phyloP scores from a whole-genome alignment of 2,888 invertebrate genomes.

The Antheraea assamensis region DNA sequence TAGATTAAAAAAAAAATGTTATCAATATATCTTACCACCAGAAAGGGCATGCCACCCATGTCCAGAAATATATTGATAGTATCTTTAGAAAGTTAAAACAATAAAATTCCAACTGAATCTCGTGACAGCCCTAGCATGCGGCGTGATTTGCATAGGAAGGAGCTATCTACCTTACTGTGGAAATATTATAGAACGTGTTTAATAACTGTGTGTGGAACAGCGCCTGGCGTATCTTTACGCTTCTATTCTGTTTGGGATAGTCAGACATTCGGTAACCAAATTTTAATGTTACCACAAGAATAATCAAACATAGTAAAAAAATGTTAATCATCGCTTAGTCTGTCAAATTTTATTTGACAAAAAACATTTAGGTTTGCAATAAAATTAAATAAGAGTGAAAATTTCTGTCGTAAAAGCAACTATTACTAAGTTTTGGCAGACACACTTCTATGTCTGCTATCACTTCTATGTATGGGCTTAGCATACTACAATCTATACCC shows the following conservation, averaged over 20 bases:
- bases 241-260: not conserved
- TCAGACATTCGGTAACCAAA: not conserved
- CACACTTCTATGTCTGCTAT: too few relatives aligned
- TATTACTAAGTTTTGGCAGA: too few relatives aligned
- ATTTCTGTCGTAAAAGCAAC: too few relatives aligned
- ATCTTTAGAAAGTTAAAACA: not conserved
- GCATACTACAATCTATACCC: too few relatives aligned
- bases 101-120: not conserved
- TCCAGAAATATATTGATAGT: not conserved
- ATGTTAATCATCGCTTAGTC: not conserved
- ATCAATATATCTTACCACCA: not conserved
- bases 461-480: too few relatives aligned
- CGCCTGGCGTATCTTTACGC: not conserved
- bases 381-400: not conserved
- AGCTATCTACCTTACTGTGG: slow-evolving; percentile 6
- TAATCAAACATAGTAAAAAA: not conserved
- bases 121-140: not conserved
- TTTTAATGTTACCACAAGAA: not conserved
- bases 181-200: slow-evolving; percentile 11
- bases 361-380: not conserved
- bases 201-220: not conserved
- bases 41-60: not conserved
- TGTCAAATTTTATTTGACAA: not conserved
- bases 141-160: slow-evolving; percentile 9
- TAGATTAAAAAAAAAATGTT: too few relatives aligned